Conservation (phyloP, 2,888 invertebrate genomes). For the Notocelia uddmanniana region DNA sequence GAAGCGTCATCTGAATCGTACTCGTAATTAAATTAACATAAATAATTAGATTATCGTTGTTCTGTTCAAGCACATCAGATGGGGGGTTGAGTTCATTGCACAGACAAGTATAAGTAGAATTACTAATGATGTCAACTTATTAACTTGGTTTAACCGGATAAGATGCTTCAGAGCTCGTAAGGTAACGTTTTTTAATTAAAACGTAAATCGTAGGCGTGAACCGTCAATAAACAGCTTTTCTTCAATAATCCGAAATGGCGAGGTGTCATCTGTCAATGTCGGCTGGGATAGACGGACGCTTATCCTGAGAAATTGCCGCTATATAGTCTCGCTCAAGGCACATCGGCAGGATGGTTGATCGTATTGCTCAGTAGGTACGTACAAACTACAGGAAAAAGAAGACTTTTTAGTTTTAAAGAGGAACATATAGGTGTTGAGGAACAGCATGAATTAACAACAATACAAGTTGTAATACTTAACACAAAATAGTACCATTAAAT, state of each 20-base stretch:
- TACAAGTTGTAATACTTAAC: no score
- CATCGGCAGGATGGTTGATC: constrained; percentile 31
- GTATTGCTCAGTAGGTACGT: constrained; percentile 4
- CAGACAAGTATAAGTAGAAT: neutral
- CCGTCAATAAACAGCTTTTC: constrained; percentile 43
- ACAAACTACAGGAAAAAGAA: neutral
- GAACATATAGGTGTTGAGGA: neutral
- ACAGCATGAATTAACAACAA: neutral
- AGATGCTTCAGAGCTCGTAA: neutral
- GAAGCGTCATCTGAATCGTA: no score
- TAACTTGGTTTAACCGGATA: neutral
- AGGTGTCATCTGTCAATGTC: constrained; percentile 48
- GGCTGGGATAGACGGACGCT: constrained; percentile 44
- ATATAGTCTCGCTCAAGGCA: constrained; percentile 43
- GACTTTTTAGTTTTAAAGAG: neutral
- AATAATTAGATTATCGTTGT: neutral
- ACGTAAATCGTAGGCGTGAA: neutral
- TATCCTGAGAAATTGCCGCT: constrained; percentile 49
- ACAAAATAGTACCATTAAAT: no score
- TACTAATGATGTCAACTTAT: neutral
- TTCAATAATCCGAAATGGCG: constrained; percentile 43
- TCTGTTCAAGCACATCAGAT: neutral
- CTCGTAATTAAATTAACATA: no score
- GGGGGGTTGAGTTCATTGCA: neutral
- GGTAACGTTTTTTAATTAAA: constrained; percentile 21